Evolutionary conservation across 2,888 invertebrate species (phyloP), one percentile per base, ranked within the genome.

Genomic region (Drosophila cognata): DNA sequence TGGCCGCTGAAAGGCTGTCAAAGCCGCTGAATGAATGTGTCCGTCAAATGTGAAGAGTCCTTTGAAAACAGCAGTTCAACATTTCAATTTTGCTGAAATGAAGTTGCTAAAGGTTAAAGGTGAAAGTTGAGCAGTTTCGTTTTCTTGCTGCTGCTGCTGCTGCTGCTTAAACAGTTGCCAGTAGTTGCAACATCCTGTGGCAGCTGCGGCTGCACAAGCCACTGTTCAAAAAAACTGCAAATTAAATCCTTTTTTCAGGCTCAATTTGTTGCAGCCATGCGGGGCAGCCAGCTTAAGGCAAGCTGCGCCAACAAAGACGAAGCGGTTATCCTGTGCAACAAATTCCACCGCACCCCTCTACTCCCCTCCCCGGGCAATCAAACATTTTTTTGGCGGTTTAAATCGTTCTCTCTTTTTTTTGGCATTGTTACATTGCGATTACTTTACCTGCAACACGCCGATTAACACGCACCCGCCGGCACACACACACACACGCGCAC

Each of bases 221-320:
- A 72, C 72, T 28, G 46, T 41, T 51, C 4, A 7, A 77, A 77
- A 89, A 86, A 88, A 81, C 77, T 84, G 76, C 70, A 86, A 81
- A 91, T 90, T 91, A 90, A 92, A 92, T 92, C 91, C 92, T 91
- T 92, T 90, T 91, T 92, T 92, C 91, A 91, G 91, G 92, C 92
- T 92, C 92, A 92, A 92, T 92, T 92, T 92, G 87, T 81, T 89
- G 77, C 76, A 82, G 62, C 77, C 29, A 11, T 25, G 50, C 48
- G 36, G 38, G 31, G 25, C 57, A 31, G 18, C 18, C 61, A 56
- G 66, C 75, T 88, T 88, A 86, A 82, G 66, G 80, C 90, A 89
- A 90, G 88, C 88, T 88, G 88, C 82, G 64, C 62, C 50, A 69
- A 73, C 78, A 81, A 77, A 70, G 62, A 58, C 33, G n/a, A 41